Percentiles rank a stretch among this genome's conserved stretches.
Conservation (phyloP, 1,140 invertebrate species). For the Drosophila ercepeae region DNA sequence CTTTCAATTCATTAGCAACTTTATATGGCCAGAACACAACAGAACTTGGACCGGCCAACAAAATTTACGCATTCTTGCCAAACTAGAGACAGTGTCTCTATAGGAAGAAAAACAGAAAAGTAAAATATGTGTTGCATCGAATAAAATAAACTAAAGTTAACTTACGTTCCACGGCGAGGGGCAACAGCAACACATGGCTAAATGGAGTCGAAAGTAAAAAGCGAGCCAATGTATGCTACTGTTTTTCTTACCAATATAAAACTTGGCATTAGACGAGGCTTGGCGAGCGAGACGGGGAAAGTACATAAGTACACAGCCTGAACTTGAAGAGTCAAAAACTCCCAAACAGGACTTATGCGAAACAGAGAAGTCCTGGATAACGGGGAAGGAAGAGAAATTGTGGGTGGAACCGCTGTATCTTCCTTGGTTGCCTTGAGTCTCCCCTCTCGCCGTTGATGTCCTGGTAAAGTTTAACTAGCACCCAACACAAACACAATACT, state of each 20-base stretch:
- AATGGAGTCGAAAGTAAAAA: slow-evolving; percentile 33
- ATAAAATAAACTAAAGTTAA: slow-evolving; percentile 69
- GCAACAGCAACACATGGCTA: slow-evolving; percentile 16
- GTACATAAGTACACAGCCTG: slow-evolving; percentile 22
- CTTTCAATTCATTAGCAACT: slow-evolving; percentile 77
- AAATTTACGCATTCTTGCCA: slow-evolving; percentile 52
- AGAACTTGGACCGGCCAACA: slow-evolving; percentile 37
- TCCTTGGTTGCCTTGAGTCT: slow-evolving; percentile 9
- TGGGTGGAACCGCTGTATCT: slow-evolving; percentile 35
- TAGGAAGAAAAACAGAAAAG: slow-evolving; percentile 23
- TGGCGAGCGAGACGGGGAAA: slow-evolving; percentile 26
- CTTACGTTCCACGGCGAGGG: slow-evolving; percentile 12
- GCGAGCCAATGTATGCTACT: slow-evolving; percentile 42
- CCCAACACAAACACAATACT: slow-evolving; percentile 53
- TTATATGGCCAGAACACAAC: slow-evolving; percentile 47
- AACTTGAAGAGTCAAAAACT: slow-evolving; percentile 81
- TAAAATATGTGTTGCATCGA: slow-evolving; percentile 57
- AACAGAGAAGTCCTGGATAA: slow-evolving; percentile 8
- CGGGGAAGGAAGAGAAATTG: background rate
- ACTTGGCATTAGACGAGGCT: slow-evolving; percentile 72
- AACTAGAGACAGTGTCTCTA: slow-evolving; percentile 30
- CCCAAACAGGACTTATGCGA: slow-evolving; percentile 73
- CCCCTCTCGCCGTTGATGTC: slow-evolving; percentile 18
- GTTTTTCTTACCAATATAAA: slow-evolving; percentile 71
- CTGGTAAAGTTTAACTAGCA: slow-evolving; percentile 78